A percentile compares a stretch with the other conserved stretches of the same genome.
These are phyloP conservation scores for Salmo trutta DNA, from an alignment of 2,797 vertebrate species.

Conservation along the genomic window DNA sequence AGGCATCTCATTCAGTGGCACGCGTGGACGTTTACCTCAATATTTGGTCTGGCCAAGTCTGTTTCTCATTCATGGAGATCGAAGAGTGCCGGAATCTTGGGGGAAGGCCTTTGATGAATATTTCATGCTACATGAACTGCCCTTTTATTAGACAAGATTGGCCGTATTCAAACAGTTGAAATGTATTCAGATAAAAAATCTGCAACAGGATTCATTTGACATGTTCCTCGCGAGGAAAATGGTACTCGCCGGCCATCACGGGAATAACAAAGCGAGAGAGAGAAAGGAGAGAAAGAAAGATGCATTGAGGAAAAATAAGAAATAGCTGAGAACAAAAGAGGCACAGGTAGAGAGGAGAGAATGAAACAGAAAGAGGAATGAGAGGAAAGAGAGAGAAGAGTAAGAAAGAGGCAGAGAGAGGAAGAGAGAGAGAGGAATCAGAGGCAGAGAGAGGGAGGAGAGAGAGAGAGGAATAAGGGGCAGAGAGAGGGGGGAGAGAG, in stretches of 20 bases:
- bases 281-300: constrained; percentile 28
- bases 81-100: constrained; percentile 56
- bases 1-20: constrained; percentile 52
- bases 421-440: no score
- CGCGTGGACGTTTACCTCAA: constrained; percentile 46
- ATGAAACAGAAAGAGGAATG: constrained; percentile 13
- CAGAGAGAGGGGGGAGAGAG: no score
- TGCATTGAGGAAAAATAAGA: constrained; percentile 6
- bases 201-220: constrained; percentile 67
- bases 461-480: no score
- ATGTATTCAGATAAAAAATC: constrained; percentile 66
- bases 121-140: constrained; percentile 67
- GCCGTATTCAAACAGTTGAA: constrained; percentile 64
- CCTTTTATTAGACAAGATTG: constrained; percentile 70
- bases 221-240: constrained; percentile 56
- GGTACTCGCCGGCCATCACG: constrained; percentile 51
- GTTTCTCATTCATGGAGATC: constrained; percentile 66
- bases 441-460: no score
- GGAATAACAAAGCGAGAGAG: constrained; percentile 41
- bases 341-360: constrained; percentile 14
- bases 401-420: no score
- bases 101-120: constrained; percentile 72
- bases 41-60: constrained; percentile 60
- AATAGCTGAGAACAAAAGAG: neutral
- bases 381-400: constrained; percentile 35